Evolutionary conservation across 1,140 invertebrate genomes (phyloP).

Genomic region (Aporrectodea caliginosa): DNA sequence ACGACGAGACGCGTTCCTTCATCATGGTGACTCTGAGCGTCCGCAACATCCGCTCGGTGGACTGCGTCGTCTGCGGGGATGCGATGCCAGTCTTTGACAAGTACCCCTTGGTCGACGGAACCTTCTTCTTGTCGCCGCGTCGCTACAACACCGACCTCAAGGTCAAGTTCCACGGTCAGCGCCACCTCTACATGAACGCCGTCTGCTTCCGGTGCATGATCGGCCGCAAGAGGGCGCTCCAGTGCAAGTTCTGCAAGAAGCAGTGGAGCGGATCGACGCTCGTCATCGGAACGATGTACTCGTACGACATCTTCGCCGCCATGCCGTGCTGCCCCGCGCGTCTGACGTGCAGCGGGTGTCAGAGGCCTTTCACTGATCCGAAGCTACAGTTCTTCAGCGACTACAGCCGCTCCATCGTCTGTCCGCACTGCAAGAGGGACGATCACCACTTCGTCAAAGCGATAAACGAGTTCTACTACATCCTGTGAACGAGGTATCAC

Average conservation of each 20-base stretch:
- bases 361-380: conserved; percentile 45
- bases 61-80: conserved; percentile 75
- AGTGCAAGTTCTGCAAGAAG: conserved; percentile 75
- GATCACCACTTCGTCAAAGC: conserved; percentile 94
- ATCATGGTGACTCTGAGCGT: conserved; percentile 48
- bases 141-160: conserved; percentile 15
- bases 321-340: conserved; percentile 90
- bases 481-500: not conserved
- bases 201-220: conserved; percentile 36
- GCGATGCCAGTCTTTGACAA: conserved; percentile 84
- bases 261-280: conserved; percentile 91
- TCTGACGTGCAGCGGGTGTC: conserved; percentile 63
- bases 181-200: conserved; percentile 68
- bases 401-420: conserved; percentile 85
- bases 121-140: conserved; percentile 68
- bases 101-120: conserved; percentile 90
- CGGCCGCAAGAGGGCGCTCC: conserved; percentile 70
- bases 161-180: not conserved
- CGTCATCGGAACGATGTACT: conserved; percentile 93
- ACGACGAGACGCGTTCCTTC: conserved; percentile 77
- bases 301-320: conserved; percentile 94
- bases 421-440: conserved; percentile 81
- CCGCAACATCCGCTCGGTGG: conserved; percentile 37
- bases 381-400: conserved; percentile 87
- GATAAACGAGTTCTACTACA: conserved; percentile 44